Evolutionary conservation across 2,888 invertebrate genomes (phyloP).

Genomic region (Aporophyla lueneburgensis): DNA sequence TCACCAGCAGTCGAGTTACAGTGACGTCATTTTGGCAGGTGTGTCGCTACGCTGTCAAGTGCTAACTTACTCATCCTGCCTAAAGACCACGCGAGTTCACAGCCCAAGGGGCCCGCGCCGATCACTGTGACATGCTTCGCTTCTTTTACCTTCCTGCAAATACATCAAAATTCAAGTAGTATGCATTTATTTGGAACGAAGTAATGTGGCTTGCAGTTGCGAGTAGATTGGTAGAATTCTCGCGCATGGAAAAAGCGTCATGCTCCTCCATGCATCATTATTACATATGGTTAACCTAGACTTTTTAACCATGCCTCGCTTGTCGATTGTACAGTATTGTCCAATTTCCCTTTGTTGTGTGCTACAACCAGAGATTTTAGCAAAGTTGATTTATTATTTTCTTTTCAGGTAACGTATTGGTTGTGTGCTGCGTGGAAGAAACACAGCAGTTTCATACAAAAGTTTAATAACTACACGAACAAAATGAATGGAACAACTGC

Average conservation of each 20-base stretch:
- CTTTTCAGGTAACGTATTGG: neutral
- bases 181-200: too few species aligned
- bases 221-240: too few species aligned
- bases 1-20: neutral
- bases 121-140: slow-evolving; percentile 81
- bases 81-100: slow-evolving; percentile 83
- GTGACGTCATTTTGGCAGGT: neutral
- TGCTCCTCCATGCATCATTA: too few species aligned
- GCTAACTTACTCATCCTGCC: slow-evolving; percentile 80
- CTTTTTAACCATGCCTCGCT: too few species aligned
- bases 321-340: too few species aligned
- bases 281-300: too few species aligned
- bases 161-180: neutral
- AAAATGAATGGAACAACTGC: neutral
- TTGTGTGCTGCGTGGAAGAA: neutral
- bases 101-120: slow-evolving; percentile 82
- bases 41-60: neutral
- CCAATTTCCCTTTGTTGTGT: neutral
- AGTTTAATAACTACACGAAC: neutral
- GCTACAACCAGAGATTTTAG: neutral
- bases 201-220: too few species aligned
- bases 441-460: neutral
- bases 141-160: slow-evolving; percentile 76
- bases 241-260: too few species aligned
- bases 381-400: neutral